phyloP scores from a whole-genome alignment of 2,888 invertebrate species.

The Anthophora plumipes region DNA sequence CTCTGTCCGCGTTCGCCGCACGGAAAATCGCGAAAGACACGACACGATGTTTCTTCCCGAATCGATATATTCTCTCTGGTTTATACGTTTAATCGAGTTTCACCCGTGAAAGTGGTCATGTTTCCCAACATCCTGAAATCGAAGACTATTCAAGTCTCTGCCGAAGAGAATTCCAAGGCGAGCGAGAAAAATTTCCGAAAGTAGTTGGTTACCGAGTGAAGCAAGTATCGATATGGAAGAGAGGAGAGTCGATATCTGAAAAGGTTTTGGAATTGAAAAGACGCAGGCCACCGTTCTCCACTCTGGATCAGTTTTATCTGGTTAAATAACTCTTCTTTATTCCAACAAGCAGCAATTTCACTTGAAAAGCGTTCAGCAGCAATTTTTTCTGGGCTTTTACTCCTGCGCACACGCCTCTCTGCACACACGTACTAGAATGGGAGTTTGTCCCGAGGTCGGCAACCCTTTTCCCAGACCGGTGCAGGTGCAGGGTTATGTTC shows the following conservation, averaged over 20 bases:
- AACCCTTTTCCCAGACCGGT: conserved; percentile 66
- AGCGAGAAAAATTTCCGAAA: conserved; percentile 7
- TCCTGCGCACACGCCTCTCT: conserved; percentile 47
- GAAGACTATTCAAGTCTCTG: background rate
- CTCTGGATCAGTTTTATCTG: conserved; percentile 20
- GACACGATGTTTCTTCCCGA: conserved; percentile 35
- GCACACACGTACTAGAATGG: conserved; percentile 48
- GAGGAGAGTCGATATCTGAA: background rate
- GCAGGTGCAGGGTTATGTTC: conserved; percentile 61
- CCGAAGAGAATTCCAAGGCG: no score
- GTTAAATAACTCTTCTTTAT: conserved; percentile 64
- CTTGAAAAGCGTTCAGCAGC: conserved; percentile 59
- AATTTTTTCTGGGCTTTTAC: conserved; percentile 66
- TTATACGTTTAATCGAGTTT: background rate
- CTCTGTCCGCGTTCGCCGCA: conserved; percentile 39
- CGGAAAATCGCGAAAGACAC: conserved; percentile 35
- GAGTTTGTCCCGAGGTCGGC: conserved; percentile 69
- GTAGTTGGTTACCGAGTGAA: background rate
- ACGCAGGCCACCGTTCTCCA: no score
- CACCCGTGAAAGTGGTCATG: no score
- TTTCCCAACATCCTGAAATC: background rate
- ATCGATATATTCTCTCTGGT: background rate
- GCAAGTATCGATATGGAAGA: background rate
- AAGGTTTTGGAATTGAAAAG: background rate
- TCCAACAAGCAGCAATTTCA: conserved; percentile 58